These are phyloP conservation scores for Adelognathus sp. DNA, from an alignment of 2,888 invertebrate genomes.

Conservation along the genomic window DNA sequence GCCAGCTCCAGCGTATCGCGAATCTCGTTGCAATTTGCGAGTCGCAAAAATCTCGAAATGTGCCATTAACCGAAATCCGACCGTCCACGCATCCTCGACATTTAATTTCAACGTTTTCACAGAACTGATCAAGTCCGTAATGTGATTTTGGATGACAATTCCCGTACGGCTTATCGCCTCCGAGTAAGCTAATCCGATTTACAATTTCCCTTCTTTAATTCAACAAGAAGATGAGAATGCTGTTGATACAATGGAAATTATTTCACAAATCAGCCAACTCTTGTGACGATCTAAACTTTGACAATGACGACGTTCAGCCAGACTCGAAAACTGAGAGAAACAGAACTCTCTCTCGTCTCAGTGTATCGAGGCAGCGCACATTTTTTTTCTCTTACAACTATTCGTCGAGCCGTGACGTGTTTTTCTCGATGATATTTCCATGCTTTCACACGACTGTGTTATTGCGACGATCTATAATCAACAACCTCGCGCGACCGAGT, in stretches of 20 bases:
- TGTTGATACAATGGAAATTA: no score
- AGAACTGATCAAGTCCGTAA: slow-evolving; percentile 36
- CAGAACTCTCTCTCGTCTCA: no score
- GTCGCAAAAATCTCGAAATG: background rate
- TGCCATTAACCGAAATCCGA: slow-evolving; percentile 1
- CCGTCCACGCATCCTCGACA: slow-evolving; percentile 2
- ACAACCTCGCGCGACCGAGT: background rate
- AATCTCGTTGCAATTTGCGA: background rate
- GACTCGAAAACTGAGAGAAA: no score
- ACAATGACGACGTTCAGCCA: no score
- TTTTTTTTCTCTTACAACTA: no score
- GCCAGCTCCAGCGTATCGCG: slow-evolving; percentile 19
- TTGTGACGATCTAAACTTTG: no score
- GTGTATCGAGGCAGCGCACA: no score
- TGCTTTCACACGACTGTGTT: background rate
- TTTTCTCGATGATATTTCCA: slow-evolving; percentile 14
- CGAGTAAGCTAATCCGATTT: no score
- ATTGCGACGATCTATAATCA: background rate
- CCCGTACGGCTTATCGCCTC: background rate
- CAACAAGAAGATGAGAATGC: no score
- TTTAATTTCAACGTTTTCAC: background rate
- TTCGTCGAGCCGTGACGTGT: slow-evolving; percentile 21
- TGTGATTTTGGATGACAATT: slow-evolving; percentile 13
- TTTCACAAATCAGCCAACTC: no score
- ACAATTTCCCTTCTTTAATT: no score